These are phyloP conservation scores for Andinoacara biseriatus DNA, from an alignment of 2,113 vertebrate genomes.

Conservation along the genomic window DNA sequence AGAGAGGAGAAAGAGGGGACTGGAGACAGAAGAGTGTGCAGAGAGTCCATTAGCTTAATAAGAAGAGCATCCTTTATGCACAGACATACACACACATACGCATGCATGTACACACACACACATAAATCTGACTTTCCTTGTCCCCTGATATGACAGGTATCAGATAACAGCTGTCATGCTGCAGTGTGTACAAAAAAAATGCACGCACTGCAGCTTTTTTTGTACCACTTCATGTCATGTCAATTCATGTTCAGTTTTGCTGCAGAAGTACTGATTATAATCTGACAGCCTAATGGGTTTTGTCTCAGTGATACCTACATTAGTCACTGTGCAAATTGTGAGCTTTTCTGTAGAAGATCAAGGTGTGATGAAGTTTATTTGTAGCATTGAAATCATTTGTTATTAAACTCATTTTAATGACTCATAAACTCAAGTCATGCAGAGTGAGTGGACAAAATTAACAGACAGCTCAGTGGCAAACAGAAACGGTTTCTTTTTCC, in stretches of 20 bases:
- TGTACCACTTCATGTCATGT: conserved; percentile 4
- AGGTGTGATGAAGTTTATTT: conserved; percentile 10
- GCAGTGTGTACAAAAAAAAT: conserved; percentile 33
- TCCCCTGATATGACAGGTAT: conserved; percentile 68
- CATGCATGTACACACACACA: conserved; percentile 18
- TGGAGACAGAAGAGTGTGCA: conserved; percentile 67
- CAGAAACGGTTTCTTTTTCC: not conserved
- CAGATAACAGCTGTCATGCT: conserved; percentile 68
- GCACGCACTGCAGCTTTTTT: conserved; percentile 33
- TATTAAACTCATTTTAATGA: not conserved
- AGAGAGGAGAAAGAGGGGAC: conserved; percentile 57
- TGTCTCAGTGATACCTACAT: conserved; percentile 21
- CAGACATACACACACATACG: conserved; percentile 37
- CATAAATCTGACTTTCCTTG: conserved; percentile 51
- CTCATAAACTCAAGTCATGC: not conserved
- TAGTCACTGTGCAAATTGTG: conserved; percentile 13
- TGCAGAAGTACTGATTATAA: conserved; percentile 53
- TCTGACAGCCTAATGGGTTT: conserved; percentile 56
- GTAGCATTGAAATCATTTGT: conserved; percentile 1
- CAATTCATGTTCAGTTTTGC: conserved; percentile 46
- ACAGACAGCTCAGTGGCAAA: not conserved
- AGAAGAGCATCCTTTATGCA: conserved; percentile 60
- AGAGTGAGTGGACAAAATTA: not conserved
- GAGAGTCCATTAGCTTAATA: conserved; percentile 82
- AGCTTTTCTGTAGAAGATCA: conserved; percentile 20